These are phyloP conservation scores for Diachasma alloeum DNA, from an alignment of 1,140 invertebrate species.

Conservation along the genomic window DNA sequence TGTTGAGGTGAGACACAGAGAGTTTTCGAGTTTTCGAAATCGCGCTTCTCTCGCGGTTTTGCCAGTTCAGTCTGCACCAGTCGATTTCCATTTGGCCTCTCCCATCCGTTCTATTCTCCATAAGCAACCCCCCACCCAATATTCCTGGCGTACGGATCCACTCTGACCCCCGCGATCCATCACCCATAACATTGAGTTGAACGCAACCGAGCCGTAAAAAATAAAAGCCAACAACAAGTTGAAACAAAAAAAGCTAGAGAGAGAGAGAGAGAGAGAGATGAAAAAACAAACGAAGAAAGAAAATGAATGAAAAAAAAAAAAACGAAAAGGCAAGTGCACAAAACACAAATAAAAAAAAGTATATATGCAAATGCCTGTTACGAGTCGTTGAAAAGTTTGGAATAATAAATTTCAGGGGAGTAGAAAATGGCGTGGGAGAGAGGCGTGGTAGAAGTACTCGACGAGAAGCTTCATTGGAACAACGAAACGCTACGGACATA, in stretches of 20 bases:
- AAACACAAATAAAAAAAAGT: slow-evolving; percentile 23
- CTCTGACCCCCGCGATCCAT: not conserved
- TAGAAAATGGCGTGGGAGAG: slow-evolving; percentile 16
- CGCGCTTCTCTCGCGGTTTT: not conserved
- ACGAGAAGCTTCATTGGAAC: slow-evolving; percentile 13
- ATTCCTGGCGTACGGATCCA: not conserved
- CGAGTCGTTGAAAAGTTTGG: slow-evolving; percentile 41
- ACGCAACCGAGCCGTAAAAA: not conserved
- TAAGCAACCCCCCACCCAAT: not conserved
- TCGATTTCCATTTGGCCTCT: slow-evolving; percentile 6
- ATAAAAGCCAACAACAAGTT: slow-evolving; percentile 25
- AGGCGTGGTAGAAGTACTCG: slow-evolving; percentile 14
- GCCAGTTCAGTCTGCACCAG: not conserved
- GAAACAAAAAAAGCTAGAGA: slow-evolving; percentile 1
- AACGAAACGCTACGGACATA: slow-evolving; percentile 23
- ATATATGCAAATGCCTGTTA: slow-evolving; percentile 35
- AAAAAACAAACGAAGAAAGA: not conserved
- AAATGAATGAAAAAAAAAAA: slow-evolving; percentile 11
- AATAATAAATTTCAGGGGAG: slow-evolving; percentile 44
- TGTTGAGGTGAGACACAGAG: not conserved
- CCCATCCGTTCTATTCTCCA: not conserved
- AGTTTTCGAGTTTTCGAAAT: not conserved
- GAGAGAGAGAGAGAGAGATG: too few relatives aligned
- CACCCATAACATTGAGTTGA: slow-evolving; percentile 10
- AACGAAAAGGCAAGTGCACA: slow-evolving; percentile 5